These are phyloP conservation scores for Siniperca undulata DNA, from an alignment of 2,797 vertebrate genomes.

Conservation along the genomic window DNA sequence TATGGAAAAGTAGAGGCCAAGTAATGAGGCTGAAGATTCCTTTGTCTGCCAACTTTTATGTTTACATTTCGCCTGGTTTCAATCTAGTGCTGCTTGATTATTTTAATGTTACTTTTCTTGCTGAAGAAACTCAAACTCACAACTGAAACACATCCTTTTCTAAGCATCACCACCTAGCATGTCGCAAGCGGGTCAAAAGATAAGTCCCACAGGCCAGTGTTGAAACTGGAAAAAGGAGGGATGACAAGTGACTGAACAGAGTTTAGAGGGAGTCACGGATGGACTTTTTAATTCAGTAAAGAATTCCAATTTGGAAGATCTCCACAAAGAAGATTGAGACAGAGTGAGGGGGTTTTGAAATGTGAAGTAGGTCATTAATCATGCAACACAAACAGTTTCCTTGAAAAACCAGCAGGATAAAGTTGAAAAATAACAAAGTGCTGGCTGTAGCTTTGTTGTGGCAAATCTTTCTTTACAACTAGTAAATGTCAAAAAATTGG, in stretches of 20 bases:
- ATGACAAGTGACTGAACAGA: constrained; percentile 40
- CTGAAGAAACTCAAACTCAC: constrained; percentile 6
- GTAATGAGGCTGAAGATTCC: constrained; percentile 15
- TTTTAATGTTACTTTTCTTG: constrained; percentile 22
- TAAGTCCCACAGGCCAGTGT: constrained; percentile 7
- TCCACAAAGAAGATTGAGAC: constrained; percentile 51
- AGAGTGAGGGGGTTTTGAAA: constrained; percentile 46
- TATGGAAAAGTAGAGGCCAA: constrained; percentile 18
- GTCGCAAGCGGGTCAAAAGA: constrained; percentile 3
- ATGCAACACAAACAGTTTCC: constrained; percentile 31
- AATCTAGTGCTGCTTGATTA: background rate
- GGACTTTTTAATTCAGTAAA: constrained; percentile 51
- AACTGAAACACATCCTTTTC: constrained; percentile 30
- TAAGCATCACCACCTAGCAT: background rate
- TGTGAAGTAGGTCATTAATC: constrained; percentile 60
- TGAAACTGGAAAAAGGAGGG: constrained; percentile 28
- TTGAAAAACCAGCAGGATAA: constrained; percentile 30
- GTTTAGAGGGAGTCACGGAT: constrained; percentile 43
- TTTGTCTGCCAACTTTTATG: constrained; percentile 28
- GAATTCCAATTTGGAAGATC: constrained; percentile 49
- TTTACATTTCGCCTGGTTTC: constrained; percentile 37
- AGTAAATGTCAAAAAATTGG: constrained; percentile 5
- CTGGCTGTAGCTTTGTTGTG: constrained; percentile 23
- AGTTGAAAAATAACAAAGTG: constrained; percentile 29
- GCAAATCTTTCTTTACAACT: constrained; percentile 28